Conservation (phyloP, 35 echinoderm and acorn worm genomes). For the Diadema setosum region DNA sequence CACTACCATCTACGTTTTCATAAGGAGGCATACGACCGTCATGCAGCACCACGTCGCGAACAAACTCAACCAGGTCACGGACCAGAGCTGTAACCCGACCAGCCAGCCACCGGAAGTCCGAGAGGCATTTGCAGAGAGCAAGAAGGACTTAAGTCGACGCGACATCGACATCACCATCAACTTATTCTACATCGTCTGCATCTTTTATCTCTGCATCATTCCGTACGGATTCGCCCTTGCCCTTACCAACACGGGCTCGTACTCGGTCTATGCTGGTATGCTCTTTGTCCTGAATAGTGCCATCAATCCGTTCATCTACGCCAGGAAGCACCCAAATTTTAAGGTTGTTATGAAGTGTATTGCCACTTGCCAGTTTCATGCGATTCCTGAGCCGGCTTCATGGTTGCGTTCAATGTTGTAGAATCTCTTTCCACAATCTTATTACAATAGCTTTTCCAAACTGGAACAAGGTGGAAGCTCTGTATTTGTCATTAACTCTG, state of each 20-base stretch:
- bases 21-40: background rate
- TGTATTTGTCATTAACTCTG: too few species aligned
- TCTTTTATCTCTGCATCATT: conserved; percentile 34
- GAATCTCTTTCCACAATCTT: too few species aligned
- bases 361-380: background rate
- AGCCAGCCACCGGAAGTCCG: background rate
- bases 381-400: conserved; percentile 38
- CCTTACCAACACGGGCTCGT: background rate
- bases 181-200: conserved; percentile 18
- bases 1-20: conserved; percentile 23
- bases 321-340: conserved; percentile 52
- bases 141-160: background rate
- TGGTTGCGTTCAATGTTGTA: background rate
- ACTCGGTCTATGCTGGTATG: background rate
- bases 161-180: conserved; percentile 58
- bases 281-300: conserved; percentile 44
- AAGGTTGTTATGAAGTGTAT: conserved; percentile 27
- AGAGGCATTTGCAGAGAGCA: background rate
- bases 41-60: background rate
- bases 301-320: conserved; percentile 65
- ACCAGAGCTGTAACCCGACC: background rate
- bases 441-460: too few species aligned
- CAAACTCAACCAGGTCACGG: background rate
- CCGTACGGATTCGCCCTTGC: background rate
- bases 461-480: too few species aligned